Conservation (phyloP, 1,140 invertebrate genomes). For the Magallana ariakensis region DNA sequence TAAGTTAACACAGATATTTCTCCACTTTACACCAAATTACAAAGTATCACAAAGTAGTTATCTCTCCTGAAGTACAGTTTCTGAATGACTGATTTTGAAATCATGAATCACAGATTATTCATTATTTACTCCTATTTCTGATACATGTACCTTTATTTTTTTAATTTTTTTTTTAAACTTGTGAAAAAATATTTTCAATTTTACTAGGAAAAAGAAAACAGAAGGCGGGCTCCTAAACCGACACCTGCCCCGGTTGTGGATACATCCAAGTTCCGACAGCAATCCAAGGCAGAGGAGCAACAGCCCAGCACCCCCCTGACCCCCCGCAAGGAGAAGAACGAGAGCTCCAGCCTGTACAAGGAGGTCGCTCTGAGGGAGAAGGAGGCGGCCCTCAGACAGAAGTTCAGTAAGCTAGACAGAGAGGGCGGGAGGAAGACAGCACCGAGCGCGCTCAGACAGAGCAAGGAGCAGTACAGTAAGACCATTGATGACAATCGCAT, state of each 20-base stretch:
- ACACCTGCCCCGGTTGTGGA: constrained; percentile 64
- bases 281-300: constrained; percentile 8
- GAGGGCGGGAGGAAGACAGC: neutral
- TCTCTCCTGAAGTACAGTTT: no score
- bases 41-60: no score
- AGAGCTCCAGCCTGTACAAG: constrained; percentile 9
- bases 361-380: constrained; percentile 39
- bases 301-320: constrained; percentile 59
- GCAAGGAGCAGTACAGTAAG: neutral
- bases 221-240: neutral
- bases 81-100: no score
- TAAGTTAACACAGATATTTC: no score
- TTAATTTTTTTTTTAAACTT: no score
- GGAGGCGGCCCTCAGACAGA: constrained; percentile 33
- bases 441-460: neutral
- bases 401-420: constrained; percentile 28
- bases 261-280: constrained; percentile 52
- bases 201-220: constrained; percentile 47
- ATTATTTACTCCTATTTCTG: no score
- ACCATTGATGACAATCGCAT: neutral
- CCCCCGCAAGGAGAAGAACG: constrained; percentile 55
- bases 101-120: no score
- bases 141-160: no score
- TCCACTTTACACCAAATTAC: no score
- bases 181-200: no score